Percentiles rank a stretch among this genome's conserved stretches.
phyloP scores from a whole-genome alignment of 2,797 vertebrate genomes.

The Dicrostonyx torquatus region DNA sequence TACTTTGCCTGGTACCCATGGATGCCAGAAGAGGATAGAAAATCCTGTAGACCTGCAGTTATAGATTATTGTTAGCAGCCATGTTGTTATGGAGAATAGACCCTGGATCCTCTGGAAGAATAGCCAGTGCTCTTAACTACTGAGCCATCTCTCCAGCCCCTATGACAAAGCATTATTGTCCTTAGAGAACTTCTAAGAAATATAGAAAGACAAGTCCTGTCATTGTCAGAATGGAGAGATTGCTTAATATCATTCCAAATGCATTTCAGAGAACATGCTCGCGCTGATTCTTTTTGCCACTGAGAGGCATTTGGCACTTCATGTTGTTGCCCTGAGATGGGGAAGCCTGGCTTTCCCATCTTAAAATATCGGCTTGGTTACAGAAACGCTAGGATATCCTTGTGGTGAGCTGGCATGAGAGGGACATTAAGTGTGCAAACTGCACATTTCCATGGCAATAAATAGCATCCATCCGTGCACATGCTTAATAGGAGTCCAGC shows the following conservation, averaged over 20 bases:
- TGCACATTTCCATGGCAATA: not conserved
- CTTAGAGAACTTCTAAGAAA: not conserved
- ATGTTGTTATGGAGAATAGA: not conserved
- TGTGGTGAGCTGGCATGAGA: not conserved
- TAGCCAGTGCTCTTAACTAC: not conserved
- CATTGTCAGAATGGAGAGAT: not conserved
- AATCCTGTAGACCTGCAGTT: not conserved
- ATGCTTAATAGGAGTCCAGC: not conserved
- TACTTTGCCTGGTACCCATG: too few species aligned
- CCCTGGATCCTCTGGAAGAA: not conserved
- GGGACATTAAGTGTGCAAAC: not conserved
- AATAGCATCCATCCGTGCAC: not conserved
- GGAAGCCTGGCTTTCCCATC: not conserved
- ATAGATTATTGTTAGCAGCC: not conserved
- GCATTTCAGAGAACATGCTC: not conserved
- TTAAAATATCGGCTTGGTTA: conserved; percentile 13
- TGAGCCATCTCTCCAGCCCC: not conserved
- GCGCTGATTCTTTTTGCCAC: not conserved
- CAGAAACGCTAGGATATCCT: not conserved
- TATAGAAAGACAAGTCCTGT: not conserved
- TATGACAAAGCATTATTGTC: not conserved
- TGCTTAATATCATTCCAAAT: conserved; percentile 1
- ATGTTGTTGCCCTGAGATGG: not conserved
- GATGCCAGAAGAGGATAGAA: not conserved
- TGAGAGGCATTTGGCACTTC: not conserved